Evolutionary conservation across 2,797 vertebrate genomes (phyloP).

Genomic region (Propithecus deckenii): DNA sequence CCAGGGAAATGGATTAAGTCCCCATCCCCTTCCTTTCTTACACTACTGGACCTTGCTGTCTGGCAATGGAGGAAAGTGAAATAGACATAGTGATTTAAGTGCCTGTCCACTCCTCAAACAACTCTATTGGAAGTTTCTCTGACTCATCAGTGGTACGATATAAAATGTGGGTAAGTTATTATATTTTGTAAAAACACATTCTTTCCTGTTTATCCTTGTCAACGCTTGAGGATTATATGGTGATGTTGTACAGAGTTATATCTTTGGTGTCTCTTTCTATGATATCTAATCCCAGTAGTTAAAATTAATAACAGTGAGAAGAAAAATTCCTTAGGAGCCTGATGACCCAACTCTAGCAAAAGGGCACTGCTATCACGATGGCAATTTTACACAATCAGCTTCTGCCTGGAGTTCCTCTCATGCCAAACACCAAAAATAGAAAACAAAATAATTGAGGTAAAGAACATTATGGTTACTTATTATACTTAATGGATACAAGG

Average conservation of each 20-base stretch:
- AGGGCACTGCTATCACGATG: not conserved
- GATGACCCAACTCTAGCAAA: not conserved
- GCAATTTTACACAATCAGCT: not conserved
- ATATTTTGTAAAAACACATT: not conserved
- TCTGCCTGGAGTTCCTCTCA: not conserved
- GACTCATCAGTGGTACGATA: not conserved
- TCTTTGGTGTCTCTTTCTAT: not conserved
- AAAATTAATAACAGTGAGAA: slow-evolving; percentile 42
- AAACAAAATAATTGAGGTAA: slow-evolving; percentile 41
- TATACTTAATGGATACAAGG: not conserved
- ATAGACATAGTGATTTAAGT: not conserved
- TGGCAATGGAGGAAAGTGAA: not conserved
- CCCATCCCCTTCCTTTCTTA: not conserved
- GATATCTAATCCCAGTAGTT: slow-evolving; percentile 7
- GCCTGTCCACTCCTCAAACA: not conserved
- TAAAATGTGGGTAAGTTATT: not conserved
- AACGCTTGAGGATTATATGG: slow-evolving; percentile 1
- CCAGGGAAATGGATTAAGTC: slow-evolving; percentile 16
- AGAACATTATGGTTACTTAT: slow-evolving; percentile 20
- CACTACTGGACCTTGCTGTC: not conserved
- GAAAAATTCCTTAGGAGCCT: slow-evolving; percentile 5
- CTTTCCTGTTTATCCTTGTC: not conserved
- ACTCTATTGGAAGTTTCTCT: not conserved
- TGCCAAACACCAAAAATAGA: not conserved
- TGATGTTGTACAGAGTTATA: not conserved